Evolutionary conservation across 2,888 invertebrate species (phyloP), one percentile per base, ranked within the genome.

Genomic region (Zygothrica quintamaculata): DNA sequence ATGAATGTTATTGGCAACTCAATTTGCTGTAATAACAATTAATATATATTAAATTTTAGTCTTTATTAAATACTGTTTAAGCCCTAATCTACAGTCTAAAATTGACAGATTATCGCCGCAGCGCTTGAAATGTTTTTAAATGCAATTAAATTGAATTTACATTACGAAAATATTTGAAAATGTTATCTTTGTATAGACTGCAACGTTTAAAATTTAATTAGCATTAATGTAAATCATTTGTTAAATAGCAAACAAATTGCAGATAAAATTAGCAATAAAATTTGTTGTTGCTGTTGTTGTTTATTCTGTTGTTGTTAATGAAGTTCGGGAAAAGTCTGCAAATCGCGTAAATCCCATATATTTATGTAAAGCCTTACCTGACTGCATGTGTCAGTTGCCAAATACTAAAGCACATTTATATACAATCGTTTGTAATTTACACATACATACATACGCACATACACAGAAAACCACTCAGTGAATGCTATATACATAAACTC

Each of bases 201-300:
- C 22, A 22, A 56, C 52, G 50, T 77, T 81, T 62, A 66, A 81
- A 73, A 70, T 84, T 67, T 70, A 84, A 79, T 79, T 73, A 69
- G 48, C 73, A 55, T 66, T 61, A 62, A 58, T 59, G 43, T n/a
- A n/a, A n/a, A n/a, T 64, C 73, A 76, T 84, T 68, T 29, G 26
- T 36, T 26, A 39, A 13, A 22, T 39, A 9, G 13, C 50, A 44
- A 3, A 48, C 37, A 56, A 47, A 25, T 44, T 40, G 16, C 31
- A 40, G 13, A 47, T n/a, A n/a, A n/a, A n/a, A n/a, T n/a, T 39
- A 18, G 9, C 22, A n/a, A 40, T 22, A 11, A 26, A 31, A 34
- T 22, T 5, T 43, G 44, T 16, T 13, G 29, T 46, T 39, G 15
- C 29, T 11, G 31, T 37, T 50, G 37, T 34, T 68, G 44, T 16